Evolutionary conservation across 1,140 invertebrate genomes (phyloP).

Genomic region (Lutraria rhynchaena): DNA sequence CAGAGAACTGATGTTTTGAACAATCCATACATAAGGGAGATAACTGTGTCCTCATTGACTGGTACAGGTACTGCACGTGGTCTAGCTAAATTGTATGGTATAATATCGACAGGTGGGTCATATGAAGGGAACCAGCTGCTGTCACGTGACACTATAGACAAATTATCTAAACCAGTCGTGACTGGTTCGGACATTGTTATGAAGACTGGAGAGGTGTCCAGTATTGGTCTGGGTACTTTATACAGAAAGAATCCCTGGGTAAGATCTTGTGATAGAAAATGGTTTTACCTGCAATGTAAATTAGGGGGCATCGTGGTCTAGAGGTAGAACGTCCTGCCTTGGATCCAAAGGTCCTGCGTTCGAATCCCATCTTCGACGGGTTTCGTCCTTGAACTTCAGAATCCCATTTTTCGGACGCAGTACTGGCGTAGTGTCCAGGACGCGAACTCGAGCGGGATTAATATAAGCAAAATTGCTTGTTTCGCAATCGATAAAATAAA

Average conservation of each 20-base stretch:
- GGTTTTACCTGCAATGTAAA: neutral
- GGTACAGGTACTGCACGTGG: slow-evolving; percentile 60
- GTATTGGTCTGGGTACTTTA: slow-evolving; percentile 32
- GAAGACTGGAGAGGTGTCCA: slow-evolving; percentile 11
- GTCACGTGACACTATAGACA: slow-evolving; percentile 46
- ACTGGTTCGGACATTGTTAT: slow-evolving; percentile 41
- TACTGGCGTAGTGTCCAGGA: no score
- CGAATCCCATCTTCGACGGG: no score
- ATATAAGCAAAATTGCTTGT: no score
- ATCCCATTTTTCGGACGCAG: no score
- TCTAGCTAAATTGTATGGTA: slow-evolving; percentile 61
- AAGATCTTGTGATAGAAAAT: neutral
- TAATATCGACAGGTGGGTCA: slow-evolving; percentile 56
- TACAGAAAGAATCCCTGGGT: slow-evolving; percentile 49
- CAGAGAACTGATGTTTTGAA: slow-evolving; percentile 45
- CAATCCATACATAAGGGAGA: slow-evolving; percentile 45
- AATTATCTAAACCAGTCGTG: slow-evolving; percentile 24
- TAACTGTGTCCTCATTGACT: slow-evolving; percentile 37
- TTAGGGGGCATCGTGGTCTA: no score
- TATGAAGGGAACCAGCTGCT: slow-evolving; percentile 52
- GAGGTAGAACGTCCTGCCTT: no score
- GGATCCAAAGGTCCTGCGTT: no score
- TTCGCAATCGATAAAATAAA: no score
- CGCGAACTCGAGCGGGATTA: no score
- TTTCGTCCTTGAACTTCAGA: no score